Base-by-base conservation (phyloP, 1,140 invertebrate genomes). In the Drosophila kurseongensis region DNA sequence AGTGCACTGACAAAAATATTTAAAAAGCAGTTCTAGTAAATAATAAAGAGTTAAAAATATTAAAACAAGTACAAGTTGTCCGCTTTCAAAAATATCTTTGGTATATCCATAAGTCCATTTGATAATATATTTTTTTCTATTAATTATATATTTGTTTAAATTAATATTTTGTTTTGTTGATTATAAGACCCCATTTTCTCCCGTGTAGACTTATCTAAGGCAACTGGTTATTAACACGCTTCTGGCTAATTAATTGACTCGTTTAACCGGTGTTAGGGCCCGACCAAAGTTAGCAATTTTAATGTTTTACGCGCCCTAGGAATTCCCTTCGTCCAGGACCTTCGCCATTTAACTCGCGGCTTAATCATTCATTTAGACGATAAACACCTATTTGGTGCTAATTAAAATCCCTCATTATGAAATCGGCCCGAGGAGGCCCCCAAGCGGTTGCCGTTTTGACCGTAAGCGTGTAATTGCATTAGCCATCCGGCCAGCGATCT, bases 381-480 rank as follows among this genome's bases (percentile, higher is more conserved):
- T 29, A 41, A 55, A 23, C 45, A 45, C 73, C 62, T 60, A 89
- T 89, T 89, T 89, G 84, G 84, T 72, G 84, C 84, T 89, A 89
- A 89, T 89, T 89, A 89, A 89, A 89, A 89, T 80, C 80, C 77
- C 73, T 89, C 80, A 89, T 89, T 89, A 89, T 78, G 84, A 89
- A 89, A 89, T 89, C 84, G 71, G 60, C 52, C 73, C 27, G 27
- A 35, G 63, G 57, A 44, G 63, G 57, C 65, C 59, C 65, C 65
- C 62, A 54, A 88, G 84, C 84, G 54, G 44, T 61, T 78, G 66
- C 67, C 75, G 75, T 79, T 75, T 71, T 89, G 84, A 78, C 84
- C 84, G 84, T 89, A 89, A 89, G 84, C 84, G 84, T 89, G 84
- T 89, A 89, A 89, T 89, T 89, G 84, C 84, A 89, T 89, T 89